These are phyloP conservation scores for Ctenochaetus hawaiiensis DNA, from an alignment of 2,797 vertebrate genomes.

Conservation along the genomic window DNA sequence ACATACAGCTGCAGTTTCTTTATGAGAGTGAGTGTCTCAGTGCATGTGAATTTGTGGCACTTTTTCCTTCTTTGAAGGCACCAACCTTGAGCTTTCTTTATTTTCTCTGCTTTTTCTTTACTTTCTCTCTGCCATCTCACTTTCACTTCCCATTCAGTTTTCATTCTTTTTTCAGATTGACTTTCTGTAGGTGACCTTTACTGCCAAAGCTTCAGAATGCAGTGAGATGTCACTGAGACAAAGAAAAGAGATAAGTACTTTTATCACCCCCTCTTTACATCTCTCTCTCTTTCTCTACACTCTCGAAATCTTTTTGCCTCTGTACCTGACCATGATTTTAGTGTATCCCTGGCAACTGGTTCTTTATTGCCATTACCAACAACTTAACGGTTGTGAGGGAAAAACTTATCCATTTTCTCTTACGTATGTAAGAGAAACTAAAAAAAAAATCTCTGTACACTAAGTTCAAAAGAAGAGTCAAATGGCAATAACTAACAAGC, in stretches of 20 bases:
- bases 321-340: constrained; percentile 5
- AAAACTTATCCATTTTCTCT: constrained; percentile 1
- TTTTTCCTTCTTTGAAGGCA: constrained; percentile 12
- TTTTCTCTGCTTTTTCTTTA: constrained; percentile 7
- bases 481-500: background rate
- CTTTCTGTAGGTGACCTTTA: constrained; percentile 33
- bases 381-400: constrained; percentile 8
- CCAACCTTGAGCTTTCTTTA: constrained; percentile 35
- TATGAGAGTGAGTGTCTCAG: constrained; percentile 10
- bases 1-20: constrained; percentile 1
- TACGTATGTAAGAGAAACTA: background rate
- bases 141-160: background rate
- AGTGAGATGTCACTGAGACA: constrained; percentile 6
- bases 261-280: background rate
- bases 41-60: background rate
- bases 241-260: constrained; percentile 7
- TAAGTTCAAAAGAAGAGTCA: background rate
- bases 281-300: constrained; percentile 8
- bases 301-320: constrained; percentile 9
- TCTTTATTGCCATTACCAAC: constrained; percentile 8
- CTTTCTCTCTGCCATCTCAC: constrained; percentile 1
- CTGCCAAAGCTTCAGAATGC: background rate
- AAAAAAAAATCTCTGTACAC: background rate
- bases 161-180: constrained; percentile 24
- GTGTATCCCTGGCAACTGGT: constrained; percentile 46